Conservation (phyloP, 2,113 vertebrate genomes). For the Cololabis saira region DNA sequence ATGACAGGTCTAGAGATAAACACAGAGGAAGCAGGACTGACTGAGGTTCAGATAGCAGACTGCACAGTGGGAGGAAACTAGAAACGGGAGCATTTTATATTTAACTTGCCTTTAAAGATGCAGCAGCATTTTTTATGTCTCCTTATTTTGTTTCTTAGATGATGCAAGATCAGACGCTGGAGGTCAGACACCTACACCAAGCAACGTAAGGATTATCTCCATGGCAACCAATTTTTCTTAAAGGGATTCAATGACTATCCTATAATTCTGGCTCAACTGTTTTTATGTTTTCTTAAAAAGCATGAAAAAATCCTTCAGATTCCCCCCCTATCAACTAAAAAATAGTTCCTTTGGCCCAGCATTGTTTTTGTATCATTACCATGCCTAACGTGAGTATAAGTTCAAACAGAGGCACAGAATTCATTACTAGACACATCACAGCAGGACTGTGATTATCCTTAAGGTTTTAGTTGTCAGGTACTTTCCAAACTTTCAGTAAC, state of each 20-base stretch:
- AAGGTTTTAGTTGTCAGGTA: no score
- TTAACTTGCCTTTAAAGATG: background rate
- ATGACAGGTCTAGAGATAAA: background rate
- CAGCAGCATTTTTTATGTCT: background rate
- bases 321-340: background rate
- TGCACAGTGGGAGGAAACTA: background rate
- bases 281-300: slow-evolving; percentile 7
- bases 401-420: no score
- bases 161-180: slow-evolving; percentile 10
- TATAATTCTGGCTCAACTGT: background rate
- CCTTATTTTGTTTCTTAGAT: slow-evolving; percentile 1
- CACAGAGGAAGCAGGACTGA: background rate
- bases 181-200: slow-evolving; percentile 33
- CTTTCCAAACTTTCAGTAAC: background rate
- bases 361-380: no score
- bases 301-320: background rate
- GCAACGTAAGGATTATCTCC: slow-evolving; percentile 32
- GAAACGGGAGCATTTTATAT: background rate
- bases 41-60: background rate
- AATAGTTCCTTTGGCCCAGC: no score
- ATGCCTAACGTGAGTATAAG: no score
- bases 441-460: no score
- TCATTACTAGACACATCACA: no score
- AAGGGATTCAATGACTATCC: slow-evolving; percentile 14
- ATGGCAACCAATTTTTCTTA: slow-evolving; percentile 38